Evolutionary conservation across 1,140 invertebrate genomes (phyloP).

Genomic region (Monochamus saltuarius): DNA sequence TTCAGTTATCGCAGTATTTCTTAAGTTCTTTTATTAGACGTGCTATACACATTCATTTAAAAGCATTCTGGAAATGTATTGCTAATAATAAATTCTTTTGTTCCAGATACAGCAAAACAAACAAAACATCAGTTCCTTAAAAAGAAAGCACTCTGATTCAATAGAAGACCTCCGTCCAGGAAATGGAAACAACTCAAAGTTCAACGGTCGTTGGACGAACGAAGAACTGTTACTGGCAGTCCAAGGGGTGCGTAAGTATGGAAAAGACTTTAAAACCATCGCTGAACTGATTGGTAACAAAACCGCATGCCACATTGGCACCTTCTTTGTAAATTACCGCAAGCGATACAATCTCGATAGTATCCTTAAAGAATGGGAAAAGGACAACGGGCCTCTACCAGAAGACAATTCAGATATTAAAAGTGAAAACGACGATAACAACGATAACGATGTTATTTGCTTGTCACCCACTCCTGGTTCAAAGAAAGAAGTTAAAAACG

Average conservation of each 20-base stretch:
- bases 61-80: too few relatives aligned
- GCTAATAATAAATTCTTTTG: constrained; percentile 30
- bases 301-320: constrained; percentile 86
- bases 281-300: constrained; percentile 95
- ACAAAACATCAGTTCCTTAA: constrained; percentile 83
- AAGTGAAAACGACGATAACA: constrained; percentile 41
- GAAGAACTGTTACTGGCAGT: constrained; percentile 90
- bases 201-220: constrained; percentile 76
- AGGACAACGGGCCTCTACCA: constrained; percentile 62
- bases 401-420: constrained; percentile 41
- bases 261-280: constrained; percentile 94
- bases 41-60: too few relatives aligned
- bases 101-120: constrained; percentile 92
- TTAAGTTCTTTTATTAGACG: too few relatives aligned
- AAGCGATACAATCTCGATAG: constrained; percentile 85
- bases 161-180: constrained; percentile 72
- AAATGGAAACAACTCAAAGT: constrained; percentile 39
- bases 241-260: constrained; percentile 91
- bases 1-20: too few relatives aligned
- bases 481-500: constrained; percentile 47
- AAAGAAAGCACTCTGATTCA: constrained; percentile 70
- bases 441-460: constrained; percentile 49
- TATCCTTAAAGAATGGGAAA: constrained; percentile 85
- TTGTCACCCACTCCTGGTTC: constrained; percentile 41
- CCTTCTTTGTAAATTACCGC: constrained; percentile 89